Conservation (phyloP, 2,113 vertebrate species). For the Scartelaos histophorus region DNA sequence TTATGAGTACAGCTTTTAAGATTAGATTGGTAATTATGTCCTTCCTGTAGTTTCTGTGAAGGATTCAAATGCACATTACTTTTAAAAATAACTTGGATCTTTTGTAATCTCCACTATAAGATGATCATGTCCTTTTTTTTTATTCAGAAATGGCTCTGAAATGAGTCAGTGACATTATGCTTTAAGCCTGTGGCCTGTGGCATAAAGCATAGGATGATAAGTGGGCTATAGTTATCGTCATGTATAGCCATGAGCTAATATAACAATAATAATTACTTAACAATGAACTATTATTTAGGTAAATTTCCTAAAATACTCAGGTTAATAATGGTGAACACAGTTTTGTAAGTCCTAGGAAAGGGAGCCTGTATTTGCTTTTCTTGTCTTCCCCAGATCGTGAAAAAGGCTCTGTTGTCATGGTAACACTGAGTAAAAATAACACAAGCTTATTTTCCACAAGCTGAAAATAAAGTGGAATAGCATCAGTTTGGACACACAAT, state of each 20-base stretch:
- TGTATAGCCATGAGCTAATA: neutral
- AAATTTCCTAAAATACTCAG: neutral
- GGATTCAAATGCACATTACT: neutral
- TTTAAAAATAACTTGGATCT: neutral
- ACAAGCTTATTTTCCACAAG: conserved; percentile 76
- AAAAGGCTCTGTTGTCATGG: conserved; percentile 74
- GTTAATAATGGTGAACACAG: conserved; percentile 1
- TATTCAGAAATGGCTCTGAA: neutral
- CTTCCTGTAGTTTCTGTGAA: neutral
- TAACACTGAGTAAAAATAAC: conserved; percentile 83
- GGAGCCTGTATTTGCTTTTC: conserved; percentile 54
- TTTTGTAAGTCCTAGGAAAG: conserved; percentile 34
- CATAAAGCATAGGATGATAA: no score
- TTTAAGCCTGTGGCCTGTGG: no score
- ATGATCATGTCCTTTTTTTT: neutral
- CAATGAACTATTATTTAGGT: neutral
- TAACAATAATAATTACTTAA: neutral
- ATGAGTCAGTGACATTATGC: neutral
- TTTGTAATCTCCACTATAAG: neutral
- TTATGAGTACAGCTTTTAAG: neutral
- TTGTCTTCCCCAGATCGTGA: conserved; percentile 56
- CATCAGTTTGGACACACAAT: conserved; percentile 75
- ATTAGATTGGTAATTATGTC: neutral
- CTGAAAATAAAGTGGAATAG: conserved; percentile 78
- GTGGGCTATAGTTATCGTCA: neutral